These are phyloP conservation scores for Apodemus sylvaticus DNA, from an alignment of 2,113 vertebrate species.

Conservation along the genomic window DNA sequence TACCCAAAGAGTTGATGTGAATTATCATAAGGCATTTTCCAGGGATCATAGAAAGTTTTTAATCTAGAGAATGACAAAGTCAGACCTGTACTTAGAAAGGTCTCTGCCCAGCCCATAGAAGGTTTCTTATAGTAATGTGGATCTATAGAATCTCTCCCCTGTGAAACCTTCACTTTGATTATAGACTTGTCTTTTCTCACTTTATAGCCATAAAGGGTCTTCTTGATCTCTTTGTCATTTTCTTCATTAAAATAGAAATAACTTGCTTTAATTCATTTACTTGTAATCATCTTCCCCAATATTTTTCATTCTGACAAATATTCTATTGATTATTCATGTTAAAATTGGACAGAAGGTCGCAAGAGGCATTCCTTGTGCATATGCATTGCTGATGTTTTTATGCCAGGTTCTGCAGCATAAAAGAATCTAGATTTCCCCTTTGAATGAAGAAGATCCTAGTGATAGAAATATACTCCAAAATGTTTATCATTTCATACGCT, in stretches of 20 bases:
- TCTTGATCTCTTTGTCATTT: not conserved
- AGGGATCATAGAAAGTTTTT: not conserved
- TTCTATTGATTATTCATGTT: constrained; percentile 18
- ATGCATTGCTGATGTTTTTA: not conserved
- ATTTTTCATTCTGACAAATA: not conserved
- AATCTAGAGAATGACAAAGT: not conserved
- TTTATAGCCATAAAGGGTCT: not conserved
- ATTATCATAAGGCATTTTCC: not conserved
- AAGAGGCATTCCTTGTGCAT: not conserved
- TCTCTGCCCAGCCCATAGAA: rapidly evolving
- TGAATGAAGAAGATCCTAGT: not conserved
- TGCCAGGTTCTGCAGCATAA: not conserved
- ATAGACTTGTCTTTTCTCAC: not conserved
- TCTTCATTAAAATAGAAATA: not conserved
- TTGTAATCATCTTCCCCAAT: not conserved
- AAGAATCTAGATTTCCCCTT: not conserved
- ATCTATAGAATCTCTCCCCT: not conserved
- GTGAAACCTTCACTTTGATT: not conserved
- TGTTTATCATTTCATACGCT: not conserved
- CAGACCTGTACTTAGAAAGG: not conserved
- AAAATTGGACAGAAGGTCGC: not conserved
- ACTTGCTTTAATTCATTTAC: not conserved
- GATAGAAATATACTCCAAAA: constrained; percentile 3
- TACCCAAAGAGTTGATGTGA: not conserved
- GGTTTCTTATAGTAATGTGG: not conserved